Percentiles rank a stretch among this genome's conserved stretches.
phyloP scores from a whole-genome alignment of 2,888 invertebrate species.

The Gymnosoma rotundatum region DNA sequence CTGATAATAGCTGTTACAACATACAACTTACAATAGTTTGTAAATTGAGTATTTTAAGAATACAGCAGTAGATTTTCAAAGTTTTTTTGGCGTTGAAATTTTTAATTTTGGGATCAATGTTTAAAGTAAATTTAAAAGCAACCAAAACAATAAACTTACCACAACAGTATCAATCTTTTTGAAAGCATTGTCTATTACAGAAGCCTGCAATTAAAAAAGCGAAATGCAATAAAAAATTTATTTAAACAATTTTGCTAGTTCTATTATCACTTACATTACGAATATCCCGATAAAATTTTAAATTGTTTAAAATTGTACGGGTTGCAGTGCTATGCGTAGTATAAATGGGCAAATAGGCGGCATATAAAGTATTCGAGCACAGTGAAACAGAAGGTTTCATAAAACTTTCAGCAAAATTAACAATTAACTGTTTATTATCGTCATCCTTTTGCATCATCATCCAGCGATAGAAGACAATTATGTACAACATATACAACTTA shows the following conservation, averaged over 20 bases:
- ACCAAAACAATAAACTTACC: conserved; percentile 45
- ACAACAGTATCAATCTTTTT: conserved; percentile 43
- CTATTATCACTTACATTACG: conserved; percentile 71
- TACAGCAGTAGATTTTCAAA: no score
- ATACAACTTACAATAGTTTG: no score
- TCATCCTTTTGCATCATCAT: conserved; percentile 73
- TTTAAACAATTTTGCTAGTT: neutral
- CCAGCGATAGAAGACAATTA: conserved; percentile 77
- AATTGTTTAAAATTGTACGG: conserved; percentile 73
- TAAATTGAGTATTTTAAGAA: no score
- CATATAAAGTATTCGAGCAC: conserved; percentile 72
- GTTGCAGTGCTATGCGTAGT: conserved; percentile 72
- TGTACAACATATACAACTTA: conserved; percentile 75
- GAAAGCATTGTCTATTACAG: conserved; percentile 62
- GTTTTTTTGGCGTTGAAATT: no score
- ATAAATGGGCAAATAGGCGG: conserved; percentile 74
- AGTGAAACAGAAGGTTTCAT: conserved; percentile 75
- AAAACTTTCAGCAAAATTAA: conserved; percentile 75
- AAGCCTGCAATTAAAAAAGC: conserved; percentile 48
- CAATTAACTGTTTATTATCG: conserved; percentile 69
- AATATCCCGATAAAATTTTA: conserved; percentile 71
- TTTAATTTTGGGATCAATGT: neutral
- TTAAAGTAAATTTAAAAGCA: neutral
- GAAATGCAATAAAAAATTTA: neutral
- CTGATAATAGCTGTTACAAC: no score